phyloP scores from a whole-genome alignment of 2,113 vertebrate genomes.

The Microcebus griseorufus region DNA sequence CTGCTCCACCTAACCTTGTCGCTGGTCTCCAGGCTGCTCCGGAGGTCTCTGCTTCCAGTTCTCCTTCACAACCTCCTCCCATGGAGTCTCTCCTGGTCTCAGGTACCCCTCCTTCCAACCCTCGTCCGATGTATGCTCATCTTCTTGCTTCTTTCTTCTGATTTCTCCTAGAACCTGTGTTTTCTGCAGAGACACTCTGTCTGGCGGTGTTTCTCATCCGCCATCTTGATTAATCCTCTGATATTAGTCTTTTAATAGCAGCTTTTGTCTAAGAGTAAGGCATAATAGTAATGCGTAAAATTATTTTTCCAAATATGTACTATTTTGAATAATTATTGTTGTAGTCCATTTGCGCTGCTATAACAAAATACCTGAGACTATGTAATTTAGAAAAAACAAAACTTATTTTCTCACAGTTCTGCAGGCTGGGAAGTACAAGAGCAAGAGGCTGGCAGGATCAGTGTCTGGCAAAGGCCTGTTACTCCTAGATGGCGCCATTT shows the following conservation, averaged over 20 bases:
- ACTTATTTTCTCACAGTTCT: background rate
- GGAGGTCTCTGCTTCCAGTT: too few relatives aligned
- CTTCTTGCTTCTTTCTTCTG: too few relatives aligned
- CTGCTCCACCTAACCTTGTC: too few relatives aligned
- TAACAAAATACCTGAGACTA: background rate
- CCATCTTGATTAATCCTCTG: too few relatives aligned
- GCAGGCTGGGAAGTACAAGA: background rate
- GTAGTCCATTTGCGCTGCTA: background rate
- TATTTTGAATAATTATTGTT: background rate
- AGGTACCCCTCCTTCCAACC: too few relatives aligned
- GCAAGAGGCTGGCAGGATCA: background rate
- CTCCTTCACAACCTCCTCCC: too few relatives aligned
- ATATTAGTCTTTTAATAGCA: background rate
- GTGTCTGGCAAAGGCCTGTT: background rate
- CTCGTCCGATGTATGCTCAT: too few relatives aligned
- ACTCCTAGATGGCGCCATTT: background rate
- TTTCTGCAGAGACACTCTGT: too few relatives aligned
- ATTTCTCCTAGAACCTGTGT: too few relatives aligned
- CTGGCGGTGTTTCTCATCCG: too few relatives aligned
- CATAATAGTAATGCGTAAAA: background rate
- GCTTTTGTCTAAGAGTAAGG: background rate
- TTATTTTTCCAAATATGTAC: background rate
- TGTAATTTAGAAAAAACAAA: background rate
- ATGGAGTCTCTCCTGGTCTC: too few relatives aligned
- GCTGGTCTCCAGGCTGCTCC: too few relatives aligned